Evolutionary conservation across 2,113 vertebrate species (phyloP), one percentile per base, ranked within the genome.

Genomic region (Leptobrachium leishanense): DNA sequence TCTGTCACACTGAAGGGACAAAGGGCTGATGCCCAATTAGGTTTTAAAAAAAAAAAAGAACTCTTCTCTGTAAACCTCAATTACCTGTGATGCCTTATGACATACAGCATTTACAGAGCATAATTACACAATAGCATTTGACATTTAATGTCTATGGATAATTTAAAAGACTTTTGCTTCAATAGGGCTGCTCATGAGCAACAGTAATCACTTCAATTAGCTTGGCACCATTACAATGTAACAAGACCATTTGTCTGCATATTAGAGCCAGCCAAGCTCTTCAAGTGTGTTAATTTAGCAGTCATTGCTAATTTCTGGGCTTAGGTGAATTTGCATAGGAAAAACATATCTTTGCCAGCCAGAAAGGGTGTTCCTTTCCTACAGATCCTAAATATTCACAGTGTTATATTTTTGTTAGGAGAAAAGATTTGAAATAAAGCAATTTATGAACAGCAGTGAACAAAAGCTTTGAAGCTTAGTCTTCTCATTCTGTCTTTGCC

Each of bases 161-260:
- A 94, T 93, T 94, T 92, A 92, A 93, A 91, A 91, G 90, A 92
- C 90, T 93, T 90, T 91, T 90, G 87, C 89, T 92, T 93, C 90
- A 92, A 90, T 92, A 91, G 89, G 88, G 89, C 90, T 92, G 92
- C 89, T 92, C 88, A 85, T 86, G 89, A 93, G 91, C 92, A 95
- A 93, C 91, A 92, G 92, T 94, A 93, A 94, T 95, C 92, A 95
- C 90, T 92, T 93, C 92, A 93, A 93, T 93, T 94, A 92, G 90
- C 89, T 92, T 94, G 93, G 92, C 92, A 94, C 91, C 88, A 90
- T 94, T 93, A 94, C 92, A 94, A 93, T 94, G 86, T 93, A 94
- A 92, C 90, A 93, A 94, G 93, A 91, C 92, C 90, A 92, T 94
- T 91, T 94, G 92, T 93, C 90, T 93, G 91, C 90, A 90, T 92